Evolutionary conservation across 2,797 vertebrate genomes (phyloP).

Genomic region (Enteromius thamalakanensis): DNA sequence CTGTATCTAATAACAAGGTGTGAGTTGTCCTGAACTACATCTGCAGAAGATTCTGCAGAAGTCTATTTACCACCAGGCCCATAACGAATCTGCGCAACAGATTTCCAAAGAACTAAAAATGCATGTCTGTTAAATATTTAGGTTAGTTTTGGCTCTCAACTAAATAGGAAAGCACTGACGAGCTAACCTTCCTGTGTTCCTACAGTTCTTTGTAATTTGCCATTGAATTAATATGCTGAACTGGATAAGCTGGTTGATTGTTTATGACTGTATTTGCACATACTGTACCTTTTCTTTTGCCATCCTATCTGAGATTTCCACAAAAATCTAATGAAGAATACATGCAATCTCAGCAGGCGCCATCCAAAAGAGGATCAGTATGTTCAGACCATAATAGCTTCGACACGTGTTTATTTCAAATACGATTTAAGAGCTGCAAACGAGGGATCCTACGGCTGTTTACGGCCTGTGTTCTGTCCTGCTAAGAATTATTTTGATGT

Average conservation of each 20-base stretch:
- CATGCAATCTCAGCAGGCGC: not conserved
- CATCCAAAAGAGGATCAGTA: not conserved
- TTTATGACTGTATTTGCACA: not conserved
- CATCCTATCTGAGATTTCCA: not conserved
- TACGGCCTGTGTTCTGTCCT: not conserved
- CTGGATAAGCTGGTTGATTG: not conserved
- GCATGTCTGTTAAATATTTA: not conserved
- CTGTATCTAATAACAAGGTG: not conserved
- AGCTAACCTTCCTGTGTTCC: not conserved
- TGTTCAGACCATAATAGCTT: not conserved
- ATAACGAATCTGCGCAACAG: not conserved
- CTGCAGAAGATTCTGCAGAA: not conserved
- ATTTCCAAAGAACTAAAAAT: not conserved
- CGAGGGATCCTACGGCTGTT: not conserved
- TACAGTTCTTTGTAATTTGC: conserved; percentile 24
- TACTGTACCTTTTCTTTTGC: not conserved
- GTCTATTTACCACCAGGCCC: not conserved
- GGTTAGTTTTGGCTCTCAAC: not conserved
- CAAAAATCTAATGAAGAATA: not conserved
- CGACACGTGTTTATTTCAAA: not conserved
- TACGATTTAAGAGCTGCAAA: not conserved
- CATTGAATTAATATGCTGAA: not conserved
- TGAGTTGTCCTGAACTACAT: not conserved
- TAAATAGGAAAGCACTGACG: not conserved
- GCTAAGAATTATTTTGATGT: not conserved